phyloP scores from a whole-genome alignment of 2,113 vertebrate genomes.

The Orientallactaga bullata region DNA sequence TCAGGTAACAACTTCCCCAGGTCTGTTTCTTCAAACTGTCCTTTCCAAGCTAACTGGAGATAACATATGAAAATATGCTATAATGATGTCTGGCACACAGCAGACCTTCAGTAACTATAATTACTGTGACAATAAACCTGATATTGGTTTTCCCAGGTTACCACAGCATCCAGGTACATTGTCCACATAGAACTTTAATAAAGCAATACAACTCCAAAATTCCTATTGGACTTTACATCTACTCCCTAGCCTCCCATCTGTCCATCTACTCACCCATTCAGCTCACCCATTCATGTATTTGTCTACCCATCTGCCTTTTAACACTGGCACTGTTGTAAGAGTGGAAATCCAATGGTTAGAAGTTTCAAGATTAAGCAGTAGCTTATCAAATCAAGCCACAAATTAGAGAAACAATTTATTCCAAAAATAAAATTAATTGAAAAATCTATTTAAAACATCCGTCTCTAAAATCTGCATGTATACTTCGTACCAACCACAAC shows the following conservation, averaged over 20 bases:
- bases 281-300: neutral
- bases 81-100: slow-evolving; percentile 11
- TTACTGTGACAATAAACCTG: slow-evolving; percentile 16
- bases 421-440: slow-evolving; percentile 15
- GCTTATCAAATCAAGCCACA: neutral
- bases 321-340: neutral
- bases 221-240: neutral
- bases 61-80: neutral
- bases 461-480: neutral
- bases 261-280: neutral
- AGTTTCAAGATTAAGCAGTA: neutral
- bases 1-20: neutral
- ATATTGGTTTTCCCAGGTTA: neutral
- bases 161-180: neutral
- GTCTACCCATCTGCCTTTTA: neutral
- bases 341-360: slow-evolving; percentile 1
- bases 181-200: neutral
- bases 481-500: neutral
- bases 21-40: neutral
- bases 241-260: neutral
- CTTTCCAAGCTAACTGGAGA: neutral
- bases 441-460: neutral
- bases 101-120: neutral
- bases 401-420: neutral
- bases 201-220: neutral